These are phyloP conservation scores for Drosophila nebulosa DNA, from an alignment of 1,140 invertebrate species.

Conservation along the genomic window DNA sequence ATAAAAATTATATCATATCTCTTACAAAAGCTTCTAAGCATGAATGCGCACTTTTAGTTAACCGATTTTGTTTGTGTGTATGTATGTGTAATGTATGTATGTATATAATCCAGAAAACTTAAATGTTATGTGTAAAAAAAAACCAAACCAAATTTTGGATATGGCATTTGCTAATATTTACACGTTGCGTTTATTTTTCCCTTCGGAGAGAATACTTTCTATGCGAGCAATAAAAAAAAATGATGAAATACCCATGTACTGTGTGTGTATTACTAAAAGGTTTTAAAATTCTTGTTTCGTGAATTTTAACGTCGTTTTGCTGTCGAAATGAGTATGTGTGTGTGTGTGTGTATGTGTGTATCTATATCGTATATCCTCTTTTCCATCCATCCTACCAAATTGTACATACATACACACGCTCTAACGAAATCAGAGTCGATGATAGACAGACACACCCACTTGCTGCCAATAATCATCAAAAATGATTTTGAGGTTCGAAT, in stretches of 20 bases:
- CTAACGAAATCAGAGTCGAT: constrained; percentile 46
- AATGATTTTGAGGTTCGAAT: constrained; percentile 31
- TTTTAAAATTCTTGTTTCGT: not conserved
- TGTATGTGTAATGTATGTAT: not conserved
- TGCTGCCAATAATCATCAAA: constrained; percentile 31
- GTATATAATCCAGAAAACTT: constrained; percentile 12
- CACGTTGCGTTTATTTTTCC: constrained; percentile 1
- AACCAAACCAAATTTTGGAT: not conserved
- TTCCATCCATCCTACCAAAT: constrained; percentile 17
- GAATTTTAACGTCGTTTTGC: not conserved
- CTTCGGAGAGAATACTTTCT: not conserved
- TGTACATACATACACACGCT: constrained; percentile 6
- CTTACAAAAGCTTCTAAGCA: constrained; percentile 35
- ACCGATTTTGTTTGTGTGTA: constrained; percentile 1
- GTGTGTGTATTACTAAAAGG: not conserved
- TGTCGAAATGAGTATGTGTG: too few relatives aligned
- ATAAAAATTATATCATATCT: constrained; percentile 47
- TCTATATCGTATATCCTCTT: not conserved
- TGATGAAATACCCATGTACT: not conserved
- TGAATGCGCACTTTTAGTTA: constrained; percentile 49
- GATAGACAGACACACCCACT: constrained; percentile 49
- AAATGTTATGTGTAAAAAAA: constrained; percentile 24
- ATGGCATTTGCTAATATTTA: constrained; percentile 24
- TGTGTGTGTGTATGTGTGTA: not conserved
- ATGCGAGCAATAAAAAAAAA: not conserved